Percentiles rank a stretch among this genome's conserved stretches.
Conservation (phyloP, 2,113 vertebrate genomes). For the Copsychus sechellarum region DNA sequence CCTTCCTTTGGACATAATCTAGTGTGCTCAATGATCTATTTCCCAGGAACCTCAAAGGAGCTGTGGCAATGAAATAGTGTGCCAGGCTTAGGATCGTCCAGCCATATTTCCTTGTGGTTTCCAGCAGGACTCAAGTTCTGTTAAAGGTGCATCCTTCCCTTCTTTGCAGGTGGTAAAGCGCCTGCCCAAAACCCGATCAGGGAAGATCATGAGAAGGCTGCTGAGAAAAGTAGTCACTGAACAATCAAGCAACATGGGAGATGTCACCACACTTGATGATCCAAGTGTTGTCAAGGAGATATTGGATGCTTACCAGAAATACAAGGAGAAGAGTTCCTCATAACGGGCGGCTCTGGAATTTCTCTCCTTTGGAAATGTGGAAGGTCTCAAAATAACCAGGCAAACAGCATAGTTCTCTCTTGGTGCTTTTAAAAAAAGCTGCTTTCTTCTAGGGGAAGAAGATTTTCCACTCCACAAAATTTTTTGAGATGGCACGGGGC, state of each 20-base stretch:
- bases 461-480: not conserved
- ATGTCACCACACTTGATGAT: slow-evolving; percentile 89
- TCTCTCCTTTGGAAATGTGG: not conserved
- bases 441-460: not conserved
- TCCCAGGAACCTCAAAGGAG: not conserved
- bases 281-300: slow-evolving; percentile 84
- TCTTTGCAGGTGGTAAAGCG: slow-evolving; percentile 84
- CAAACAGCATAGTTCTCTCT: not conserved
- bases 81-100: not conserved
- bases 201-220: slow-evolving; percentile 91
- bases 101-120: not conserved
- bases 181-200: slow-evolving; percentile 92
- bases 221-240: slow-evolving; percentile 81
- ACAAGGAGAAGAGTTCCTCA: slow-evolving; percentile 53
- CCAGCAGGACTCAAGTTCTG: not conserved
- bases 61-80: not conserved
- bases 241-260: slow-evolving; percentile 76
- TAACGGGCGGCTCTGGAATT: not conserved
- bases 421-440: not conserved
- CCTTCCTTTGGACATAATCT: not conserved
- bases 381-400: not conserved
- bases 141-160: not conserved
- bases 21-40: not conserved
- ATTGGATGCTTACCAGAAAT: slow-evolving; percentile 70
- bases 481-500: not conserved